Base-by-base conservation (phyloP, 2,888 invertebrate species). In the Parapristionchus giblindavisi region DNA sequence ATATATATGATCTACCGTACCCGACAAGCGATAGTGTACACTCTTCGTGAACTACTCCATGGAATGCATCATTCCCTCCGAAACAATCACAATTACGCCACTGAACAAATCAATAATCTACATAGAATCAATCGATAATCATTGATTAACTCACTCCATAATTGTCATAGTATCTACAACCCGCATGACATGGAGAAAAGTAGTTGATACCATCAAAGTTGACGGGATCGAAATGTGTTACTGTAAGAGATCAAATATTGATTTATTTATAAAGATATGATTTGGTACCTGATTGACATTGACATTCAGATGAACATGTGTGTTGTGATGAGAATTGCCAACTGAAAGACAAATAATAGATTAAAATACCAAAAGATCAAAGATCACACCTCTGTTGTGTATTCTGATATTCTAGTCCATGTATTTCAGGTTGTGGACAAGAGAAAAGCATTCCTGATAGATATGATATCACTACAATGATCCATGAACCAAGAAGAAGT, bases 181-280 rank as follows among this genome's bases (percentile, higher is more conserved):
- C 93, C 2, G 93, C 93, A 83, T 92, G 91, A 87, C 93, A 93
- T 0, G 93, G 92, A 0, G 92, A 92, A 85, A 92, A 93, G 86
- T 91, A 93, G 0, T 92, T 92, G 6, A 90, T 88, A 77, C 90
- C 90, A 77, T 89, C 89, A 2, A 91, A 74, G 65, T 77, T 91
- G 38, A 93, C 90, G 0, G 93, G 93, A 75, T 91, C 90, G 83
- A 92, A 93, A 17, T 78, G 80, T 27, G 80, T 65, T 32, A 83
- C 76, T 17, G 76, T 24, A 61, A 17, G 1, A 24, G 1, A 61
- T 4, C 3, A 58, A 32, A 32, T 27, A 32, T 27, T 6, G 32
- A n/a, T 14, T 54, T 54, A 17, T 6, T 14, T 6, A 14, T 14
- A 60, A 34, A 32, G 14, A n/a, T 27, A 34, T n/a, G n/a, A 51